Evolutionary conservation across 2,888 invertebrate genomes (phyloP).

Genomic region (Tubulanus polymorphus): DNA sequence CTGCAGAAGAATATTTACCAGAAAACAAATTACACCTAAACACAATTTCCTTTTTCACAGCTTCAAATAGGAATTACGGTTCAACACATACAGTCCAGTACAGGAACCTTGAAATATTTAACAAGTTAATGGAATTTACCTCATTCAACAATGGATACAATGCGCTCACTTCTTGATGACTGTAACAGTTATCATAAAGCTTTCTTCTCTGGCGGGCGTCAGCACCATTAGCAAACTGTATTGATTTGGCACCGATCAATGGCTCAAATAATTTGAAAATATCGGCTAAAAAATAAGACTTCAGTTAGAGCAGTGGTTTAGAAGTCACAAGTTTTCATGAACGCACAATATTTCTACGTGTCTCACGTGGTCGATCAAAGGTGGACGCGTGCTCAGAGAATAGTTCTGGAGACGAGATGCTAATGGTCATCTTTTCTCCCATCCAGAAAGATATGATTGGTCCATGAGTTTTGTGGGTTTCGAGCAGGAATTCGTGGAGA

Average conservation of each 20-base stretch:
- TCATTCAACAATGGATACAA: constrained; percentile 28
- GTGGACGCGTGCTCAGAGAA: constrained; percentile 46
- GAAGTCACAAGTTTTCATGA: too few species aligned
- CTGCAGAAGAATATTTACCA: not conserved
- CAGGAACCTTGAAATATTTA: not conserved
- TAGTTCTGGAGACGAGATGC: constrained; percentile 49
- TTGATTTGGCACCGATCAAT: constrained; percentile 30
- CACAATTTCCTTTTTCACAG: not conserved
- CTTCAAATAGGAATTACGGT: not conserved
- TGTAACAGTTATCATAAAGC: constrained; percentile 32
- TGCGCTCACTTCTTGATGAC: constrained; percentile 24
- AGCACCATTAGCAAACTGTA: constrained; percentile 41
- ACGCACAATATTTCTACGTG: too few species aligned
- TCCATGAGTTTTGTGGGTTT: constrained; percentile 49
- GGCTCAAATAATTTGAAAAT: constrained; percentile 40
- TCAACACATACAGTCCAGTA: not conserved
- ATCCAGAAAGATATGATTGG: constrained; percentile 53
- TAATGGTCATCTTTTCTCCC: constrained; percentile 45
- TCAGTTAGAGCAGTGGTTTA: not conserved
- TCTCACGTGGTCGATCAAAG: constrained; percentile 51
- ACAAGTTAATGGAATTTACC: constrained; percentile 18
- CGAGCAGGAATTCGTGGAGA: constrained; percentile 50
- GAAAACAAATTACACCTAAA: not conserved
- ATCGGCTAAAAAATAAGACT: constrained; percentile 27
- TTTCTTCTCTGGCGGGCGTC: constrained; percentile 38